Percentiles rank a stretch among this genome's conserved stretches.
Conservation (phyloP, 2,113 vertebrate genomes). For the Trichechus manatus region DNA sequence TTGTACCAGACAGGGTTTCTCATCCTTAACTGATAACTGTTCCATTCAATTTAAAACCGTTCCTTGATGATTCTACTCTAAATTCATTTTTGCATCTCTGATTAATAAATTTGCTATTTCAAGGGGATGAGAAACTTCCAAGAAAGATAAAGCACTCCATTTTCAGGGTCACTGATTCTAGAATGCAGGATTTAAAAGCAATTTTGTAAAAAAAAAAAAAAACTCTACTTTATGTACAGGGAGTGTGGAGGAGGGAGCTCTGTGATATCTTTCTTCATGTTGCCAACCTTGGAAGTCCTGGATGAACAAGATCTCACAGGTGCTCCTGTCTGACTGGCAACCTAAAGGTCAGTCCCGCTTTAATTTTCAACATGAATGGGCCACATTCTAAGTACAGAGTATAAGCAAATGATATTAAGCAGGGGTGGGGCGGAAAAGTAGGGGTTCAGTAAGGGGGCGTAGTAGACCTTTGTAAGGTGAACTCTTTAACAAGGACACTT, state of each 20-base stretch:
- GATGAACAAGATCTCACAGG: background rate
- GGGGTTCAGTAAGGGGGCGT: background rate
- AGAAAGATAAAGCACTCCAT: conserved; percentile 33
- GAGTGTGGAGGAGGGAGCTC: background rate
- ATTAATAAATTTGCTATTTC: background rate
- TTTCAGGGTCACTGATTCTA: background rate
- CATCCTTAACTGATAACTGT: background rate
- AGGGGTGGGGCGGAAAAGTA: background rate
- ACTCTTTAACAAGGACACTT: background rate
- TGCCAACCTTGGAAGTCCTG: background rate
- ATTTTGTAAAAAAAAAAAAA: conserved; percentile 45
- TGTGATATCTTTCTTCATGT: background rate
- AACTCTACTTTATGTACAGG: background rate
- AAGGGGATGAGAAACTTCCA: background rate
- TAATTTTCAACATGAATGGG: background rate
- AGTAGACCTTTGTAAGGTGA: background rate
- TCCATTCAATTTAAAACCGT: conserved; percentile 45
- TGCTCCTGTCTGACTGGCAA: background rate
- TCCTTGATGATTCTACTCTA: background rate
- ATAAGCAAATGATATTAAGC: background rate
- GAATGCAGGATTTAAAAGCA: conserved; percentile 13
- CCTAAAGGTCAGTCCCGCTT: background rate
- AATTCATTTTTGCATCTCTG: background rate
- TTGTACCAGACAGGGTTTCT: background rate
- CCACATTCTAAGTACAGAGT: background rate